phyloP scores from a whole-genome alignment of 1,140 invertebrate species.

The Habropoda laboriosa region DNA sequence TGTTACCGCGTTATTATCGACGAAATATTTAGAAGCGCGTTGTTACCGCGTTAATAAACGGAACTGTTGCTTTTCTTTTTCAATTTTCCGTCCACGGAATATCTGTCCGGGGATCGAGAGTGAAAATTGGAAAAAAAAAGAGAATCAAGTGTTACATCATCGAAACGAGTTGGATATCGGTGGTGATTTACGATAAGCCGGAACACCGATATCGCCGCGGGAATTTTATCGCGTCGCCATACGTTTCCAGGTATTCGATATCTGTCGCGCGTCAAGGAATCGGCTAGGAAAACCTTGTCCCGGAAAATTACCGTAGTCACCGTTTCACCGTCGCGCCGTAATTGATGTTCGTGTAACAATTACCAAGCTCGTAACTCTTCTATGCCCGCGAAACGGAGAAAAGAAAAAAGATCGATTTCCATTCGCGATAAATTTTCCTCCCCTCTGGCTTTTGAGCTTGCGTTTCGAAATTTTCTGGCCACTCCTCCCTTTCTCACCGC shows the following conservation, averaged over 20 bases:
- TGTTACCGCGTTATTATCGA: no score
- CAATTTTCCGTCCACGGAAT: no score
- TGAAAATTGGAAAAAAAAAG: neutral
- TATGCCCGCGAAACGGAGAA: neutral
- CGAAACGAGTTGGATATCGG: conserved; percentile 3
- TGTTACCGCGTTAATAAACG: no score
- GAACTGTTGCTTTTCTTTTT: no score
- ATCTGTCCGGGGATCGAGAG: no score
- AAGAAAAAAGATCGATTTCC: no score
- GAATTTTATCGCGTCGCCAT: conserved; percentile 6
- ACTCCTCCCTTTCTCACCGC: no score
- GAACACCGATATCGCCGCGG: conserved; percentile 6
- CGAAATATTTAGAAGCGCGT: no score
- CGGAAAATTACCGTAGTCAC: neutral
- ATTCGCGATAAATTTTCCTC: neutral
- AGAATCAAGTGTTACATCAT: conserved; percentile 5
- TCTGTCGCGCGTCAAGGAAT: neutral
- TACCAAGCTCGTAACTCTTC: conserved; percentile 17
- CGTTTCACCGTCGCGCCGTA: neutral
- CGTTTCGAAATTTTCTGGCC: neutral
- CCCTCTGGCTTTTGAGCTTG: no score
- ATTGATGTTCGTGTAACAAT: conserved; percentile 12
- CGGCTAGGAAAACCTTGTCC: neutral
- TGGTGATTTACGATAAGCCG: conserved; percentile 36
- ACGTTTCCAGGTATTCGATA: conserved; percentile 28